phyloP scores from a whole-genome alignment of 1,140 invertebrate genomes.

The Cardiocondyla obscurior region DNA sequence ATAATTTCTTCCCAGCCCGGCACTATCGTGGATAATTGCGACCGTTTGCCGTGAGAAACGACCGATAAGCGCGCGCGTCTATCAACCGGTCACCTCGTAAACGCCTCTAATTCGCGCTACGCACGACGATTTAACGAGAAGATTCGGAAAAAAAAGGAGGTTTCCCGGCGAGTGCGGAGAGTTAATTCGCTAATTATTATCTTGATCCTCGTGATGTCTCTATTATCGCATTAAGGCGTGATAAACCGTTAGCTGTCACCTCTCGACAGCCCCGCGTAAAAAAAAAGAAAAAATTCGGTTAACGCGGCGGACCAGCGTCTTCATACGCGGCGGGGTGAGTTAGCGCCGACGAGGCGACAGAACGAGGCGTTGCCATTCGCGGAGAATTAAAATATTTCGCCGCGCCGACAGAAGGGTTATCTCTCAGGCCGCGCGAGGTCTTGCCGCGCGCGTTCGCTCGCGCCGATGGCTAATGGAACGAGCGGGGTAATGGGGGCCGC shows the following conservation, averaged over 20 bases:
- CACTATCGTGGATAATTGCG: slow-evolving; percentile 34
- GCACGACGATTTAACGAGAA: slow-evolving; percentile 4
- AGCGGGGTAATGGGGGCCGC: slow-evolving; percentile 53
- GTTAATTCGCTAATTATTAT: not conserved
- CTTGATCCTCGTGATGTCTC: not conserved
- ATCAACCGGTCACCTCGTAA: slow-evolving; percentile 41
- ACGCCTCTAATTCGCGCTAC: slow-evolving; percentile 19
- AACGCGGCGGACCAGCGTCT: not conserved
- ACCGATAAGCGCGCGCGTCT: slow-evolving; percentile 44
- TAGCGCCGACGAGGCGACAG: slow-evolving; percentile 65
- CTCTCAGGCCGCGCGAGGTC: slow-evolving; percentile 65
- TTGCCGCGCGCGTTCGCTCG: slow-evolving; percentile 60
- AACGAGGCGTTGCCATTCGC: slow-evolving; percentile 66
- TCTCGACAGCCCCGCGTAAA: slow-evolving; percentile 27
- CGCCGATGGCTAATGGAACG: slow-evolving; percentile 74
- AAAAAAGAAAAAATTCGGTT: slow-evolving; percentile 58
- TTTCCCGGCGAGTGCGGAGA: not conserved
- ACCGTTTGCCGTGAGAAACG: slow-evolving; percentile 46
- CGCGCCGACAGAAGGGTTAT: slow-evolving; percentile 74
- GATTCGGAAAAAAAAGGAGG: not conserved
- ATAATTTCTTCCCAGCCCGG: slow-evolving; percentile 33
- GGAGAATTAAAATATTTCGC: slow-evolving; percentile 77
- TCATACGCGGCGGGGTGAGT: slow-evolving; percentile 47
- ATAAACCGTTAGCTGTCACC: not conserved
- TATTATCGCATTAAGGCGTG: not conserved